These are phyloP conservation scores for Pelecanoides urinatrix DNA, from an alignment of 2,113 vertebrate genomes.

Conservation along the genomic window DNA sequence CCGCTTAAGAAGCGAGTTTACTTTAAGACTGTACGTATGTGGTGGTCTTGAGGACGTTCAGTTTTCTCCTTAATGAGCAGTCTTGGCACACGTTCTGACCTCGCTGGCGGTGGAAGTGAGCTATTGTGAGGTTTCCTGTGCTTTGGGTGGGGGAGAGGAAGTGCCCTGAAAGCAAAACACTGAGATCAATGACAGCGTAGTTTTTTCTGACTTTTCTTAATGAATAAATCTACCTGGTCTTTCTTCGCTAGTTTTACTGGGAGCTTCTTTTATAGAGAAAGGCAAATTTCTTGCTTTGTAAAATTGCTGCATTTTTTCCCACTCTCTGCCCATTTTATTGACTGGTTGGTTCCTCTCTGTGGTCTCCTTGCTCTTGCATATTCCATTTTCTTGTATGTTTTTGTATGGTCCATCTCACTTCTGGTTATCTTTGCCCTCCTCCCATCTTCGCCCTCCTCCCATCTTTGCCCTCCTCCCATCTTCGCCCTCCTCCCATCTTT, in stretches of 20 bases:
- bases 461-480: neutral
- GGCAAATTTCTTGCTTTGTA: neutral
- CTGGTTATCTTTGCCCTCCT: neutral
- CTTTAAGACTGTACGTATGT: neutral
- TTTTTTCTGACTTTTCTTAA: neutral
- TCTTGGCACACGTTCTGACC: neutral
- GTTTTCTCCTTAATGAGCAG: neutral
- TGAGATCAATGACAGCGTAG: neutral
- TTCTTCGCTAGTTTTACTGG: neutral
- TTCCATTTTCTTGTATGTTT: neutral
- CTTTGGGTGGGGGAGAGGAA: constrained; percentile 56
- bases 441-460: neutral
- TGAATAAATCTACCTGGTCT: neutral
- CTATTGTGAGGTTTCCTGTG: constrained; percentile 57
- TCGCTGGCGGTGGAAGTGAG: constrained; percentile 8
- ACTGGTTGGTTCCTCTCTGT: neutral
- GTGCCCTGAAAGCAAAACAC: neutral
- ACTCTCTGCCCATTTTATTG: neutral
- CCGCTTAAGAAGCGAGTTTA: neutral
- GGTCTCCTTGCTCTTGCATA: neutral
- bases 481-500: too few relatives aligned
- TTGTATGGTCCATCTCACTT: neutral
- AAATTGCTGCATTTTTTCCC: neutral
- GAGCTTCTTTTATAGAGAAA: neutral
- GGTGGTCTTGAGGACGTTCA: neutral